phyloP scores from a whole-genome alignment of 2,113 vertebrate genomes.

The Corythoichthys haematopterus region DNA sequence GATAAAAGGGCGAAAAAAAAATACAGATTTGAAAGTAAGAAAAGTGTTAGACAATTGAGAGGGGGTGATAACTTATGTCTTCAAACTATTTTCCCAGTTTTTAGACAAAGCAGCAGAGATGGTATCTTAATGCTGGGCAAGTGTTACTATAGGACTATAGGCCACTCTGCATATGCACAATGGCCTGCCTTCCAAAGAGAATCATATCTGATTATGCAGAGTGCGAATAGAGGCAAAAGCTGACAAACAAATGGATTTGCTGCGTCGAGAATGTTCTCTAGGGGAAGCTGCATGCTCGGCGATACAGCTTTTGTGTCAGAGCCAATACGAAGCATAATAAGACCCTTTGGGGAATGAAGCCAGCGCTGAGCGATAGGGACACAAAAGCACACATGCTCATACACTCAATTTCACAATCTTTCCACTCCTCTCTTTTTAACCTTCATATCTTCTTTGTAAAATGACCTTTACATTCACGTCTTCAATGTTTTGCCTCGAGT shows the following conservation, averaged over 20 bases:
- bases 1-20: background rate
- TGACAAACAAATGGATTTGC: conserved; percentile 71
- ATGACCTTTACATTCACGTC: conserved; percentile 40
- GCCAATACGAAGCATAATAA: conserved; percentile 61
- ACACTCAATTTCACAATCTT: conserved; percentile 56
- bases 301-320: conserved; percentile 62
- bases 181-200: conserved; percentile 45
- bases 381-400: conserved; percentile 58
- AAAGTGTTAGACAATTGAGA: background rate
- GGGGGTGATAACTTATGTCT: conserved; percentile 2
- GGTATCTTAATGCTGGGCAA: conserved; percentile 37
- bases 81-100: background rate
- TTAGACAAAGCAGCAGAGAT: conserved; percentile 30
- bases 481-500: conserved; percentile 14
- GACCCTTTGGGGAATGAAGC: conserved; percentile 71
- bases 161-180: conserved; percentile 36
- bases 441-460: conserved; percentile 18
- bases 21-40: background rate
- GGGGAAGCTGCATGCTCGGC: conserved; percentile 55
- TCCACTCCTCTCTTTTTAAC: conserved; percentile 7
- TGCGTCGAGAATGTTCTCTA: conserved; percentile 60
- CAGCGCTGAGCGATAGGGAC: conserved; percentile 56
- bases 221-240: conserved; percentile 45
- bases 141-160: conserved; percentile 24
- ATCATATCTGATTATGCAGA: conserved; percentile 64